phyloP scores from a whole-genome alignment of 2,113 vertebrate genomes.

The Pagrus major region DNA sequence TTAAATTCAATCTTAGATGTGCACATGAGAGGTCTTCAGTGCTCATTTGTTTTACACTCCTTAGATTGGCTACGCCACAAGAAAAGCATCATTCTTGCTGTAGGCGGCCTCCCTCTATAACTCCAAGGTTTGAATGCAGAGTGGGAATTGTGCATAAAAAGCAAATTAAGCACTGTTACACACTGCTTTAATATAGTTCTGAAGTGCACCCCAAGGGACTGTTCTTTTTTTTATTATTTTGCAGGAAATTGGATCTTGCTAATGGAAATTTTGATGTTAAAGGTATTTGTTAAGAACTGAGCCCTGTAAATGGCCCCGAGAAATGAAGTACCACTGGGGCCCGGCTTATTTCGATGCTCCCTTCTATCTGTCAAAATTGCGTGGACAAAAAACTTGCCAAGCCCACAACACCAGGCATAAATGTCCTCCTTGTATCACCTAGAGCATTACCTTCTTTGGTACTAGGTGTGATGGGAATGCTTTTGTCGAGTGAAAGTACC shows the following conservation, averaged over 20 bases:
- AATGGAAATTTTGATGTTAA: constrained; percentile 60
- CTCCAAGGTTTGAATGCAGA: constrained; percentile 31
- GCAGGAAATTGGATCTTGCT: constrained; percentile 52
- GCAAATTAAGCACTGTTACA: constrained; percentile 54
- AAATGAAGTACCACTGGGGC: neutral
- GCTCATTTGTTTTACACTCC: constrained; percentile 25
- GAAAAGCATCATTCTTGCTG: constrained; percentile 29
- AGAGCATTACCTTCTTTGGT: constrained; percentile 12
- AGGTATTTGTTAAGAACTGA: constrained; percentile 40
- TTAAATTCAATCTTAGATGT: neutral
- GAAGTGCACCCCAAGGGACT: constrained; percentile 51
- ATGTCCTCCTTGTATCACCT: constrained; percentile 23
- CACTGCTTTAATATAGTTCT: constrained; percentile 58
- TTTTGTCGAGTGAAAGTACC: constrained; percentile 35
- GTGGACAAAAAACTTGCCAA: constrained; percentile 6
- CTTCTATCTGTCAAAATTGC: neutral
- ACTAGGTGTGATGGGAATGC: constrained; percentile 17
- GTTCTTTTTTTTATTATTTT: constrained; percentile 43
- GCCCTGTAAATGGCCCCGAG: neutral
- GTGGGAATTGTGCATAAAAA: constrained; percentile 44
- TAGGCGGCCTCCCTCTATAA: constrained; percentile 15
- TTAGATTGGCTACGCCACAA: neutral
- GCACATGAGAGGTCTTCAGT: constrained; percentile 29
- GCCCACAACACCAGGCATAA: constrained; percentile 14
- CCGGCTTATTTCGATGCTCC: neutral